A percentile compares a stretch with the other conserved stretches of the same genome.
These are phyloP conservation scores for Oreamnos americanus DNA, from an alignment of 2,113 vertebrate species.

Conservation along the genomic window DNA sequence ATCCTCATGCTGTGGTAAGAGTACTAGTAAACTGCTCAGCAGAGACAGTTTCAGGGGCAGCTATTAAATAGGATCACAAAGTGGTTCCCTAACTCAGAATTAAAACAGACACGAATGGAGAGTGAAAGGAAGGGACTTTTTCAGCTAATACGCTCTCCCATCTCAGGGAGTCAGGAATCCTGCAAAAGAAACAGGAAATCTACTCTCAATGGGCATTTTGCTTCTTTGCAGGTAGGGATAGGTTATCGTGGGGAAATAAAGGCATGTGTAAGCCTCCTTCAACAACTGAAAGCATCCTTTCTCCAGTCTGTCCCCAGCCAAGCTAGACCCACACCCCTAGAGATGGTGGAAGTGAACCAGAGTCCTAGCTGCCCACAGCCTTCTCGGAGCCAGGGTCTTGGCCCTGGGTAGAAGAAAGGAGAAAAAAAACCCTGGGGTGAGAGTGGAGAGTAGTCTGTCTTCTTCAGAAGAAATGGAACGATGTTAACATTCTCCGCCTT, in stretches of 20 bases:
- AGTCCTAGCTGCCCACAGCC: not conserved
- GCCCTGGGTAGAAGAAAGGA: not conserved
- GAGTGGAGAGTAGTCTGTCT: not conserved
- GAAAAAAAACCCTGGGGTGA: not conserved
- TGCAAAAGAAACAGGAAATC: no score
- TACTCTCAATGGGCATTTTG: not conserved
- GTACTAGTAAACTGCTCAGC: not conserved
- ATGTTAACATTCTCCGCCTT: not conserved
- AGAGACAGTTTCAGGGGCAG: not conserved
- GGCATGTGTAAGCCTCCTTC: not conserved
- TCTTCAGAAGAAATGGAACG: not conserved
- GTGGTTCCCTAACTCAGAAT: not conserved
- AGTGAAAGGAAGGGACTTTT: not conserved
- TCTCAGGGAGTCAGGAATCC: not conserved
- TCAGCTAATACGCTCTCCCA: no score
- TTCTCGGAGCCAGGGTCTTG: not conserved
- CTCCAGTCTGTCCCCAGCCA: not conserved
- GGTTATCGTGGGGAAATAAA: not conserved
- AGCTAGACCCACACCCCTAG: not conserved
- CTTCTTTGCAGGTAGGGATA: not conserved
- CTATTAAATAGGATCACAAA: not conserved
- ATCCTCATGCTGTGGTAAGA: not conserved
- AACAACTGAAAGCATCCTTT: not conserved
- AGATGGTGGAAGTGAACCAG: not conserved
- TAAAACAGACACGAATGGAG: not conserved